Evolutionary conservation across 2,797 vertebrate genomes (phyloP).

Genomic region (Propithecus deckenii): DNA sequence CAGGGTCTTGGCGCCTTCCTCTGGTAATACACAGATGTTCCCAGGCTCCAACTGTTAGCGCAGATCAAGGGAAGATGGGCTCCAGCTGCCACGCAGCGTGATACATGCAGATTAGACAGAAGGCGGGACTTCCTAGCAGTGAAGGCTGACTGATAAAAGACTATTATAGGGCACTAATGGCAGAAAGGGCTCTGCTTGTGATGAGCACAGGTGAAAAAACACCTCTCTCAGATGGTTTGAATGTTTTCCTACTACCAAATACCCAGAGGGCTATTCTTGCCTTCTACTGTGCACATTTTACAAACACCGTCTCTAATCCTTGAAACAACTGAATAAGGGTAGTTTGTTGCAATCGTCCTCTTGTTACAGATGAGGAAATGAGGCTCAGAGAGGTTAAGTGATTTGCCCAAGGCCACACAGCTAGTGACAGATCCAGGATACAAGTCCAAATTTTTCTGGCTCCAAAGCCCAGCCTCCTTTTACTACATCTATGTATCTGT

Average conservation of each 20-base stretch:
- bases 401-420: neutral
- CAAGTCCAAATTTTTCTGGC: neutral
- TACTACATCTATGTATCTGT: neutral
- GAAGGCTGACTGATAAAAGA: neutral
- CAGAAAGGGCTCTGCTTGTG: neutral
- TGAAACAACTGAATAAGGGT: neutral
- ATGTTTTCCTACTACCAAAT: neutral
- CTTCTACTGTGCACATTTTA: neutral
- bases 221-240: neutral
- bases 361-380: neutral
- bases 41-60: neutral
- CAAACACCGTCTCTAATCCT: neutral
- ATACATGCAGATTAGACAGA: neutral
- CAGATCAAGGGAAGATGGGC: neutral
- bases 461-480: neutral
- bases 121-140: neutral
- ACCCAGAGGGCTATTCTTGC: neutral
- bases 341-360: neutral
- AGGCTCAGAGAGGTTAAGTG: neutral
- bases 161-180: neutral
- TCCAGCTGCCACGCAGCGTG: neutral
- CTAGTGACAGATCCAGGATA: neutral
- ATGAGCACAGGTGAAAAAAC: neutral
- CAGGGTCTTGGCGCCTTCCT: neutral
- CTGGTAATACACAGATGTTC: neutral